These are phyloP conservation scores for Cathartes aura DNA, from an alignment of 2,113 vertebrate species.

Conservation along the genomic window DNA sequence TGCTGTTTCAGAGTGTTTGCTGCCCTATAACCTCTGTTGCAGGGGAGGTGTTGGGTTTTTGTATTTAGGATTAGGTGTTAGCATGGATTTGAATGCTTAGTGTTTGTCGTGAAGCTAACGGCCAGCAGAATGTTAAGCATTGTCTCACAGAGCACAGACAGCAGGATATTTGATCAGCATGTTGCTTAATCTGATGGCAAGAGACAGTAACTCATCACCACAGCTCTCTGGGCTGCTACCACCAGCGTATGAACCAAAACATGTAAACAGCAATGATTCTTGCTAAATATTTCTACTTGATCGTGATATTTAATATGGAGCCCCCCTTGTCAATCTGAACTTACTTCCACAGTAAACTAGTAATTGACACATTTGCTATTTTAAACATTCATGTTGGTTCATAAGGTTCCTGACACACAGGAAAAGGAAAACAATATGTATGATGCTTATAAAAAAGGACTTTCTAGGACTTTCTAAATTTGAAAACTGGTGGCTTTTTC, in stretches of 20 bases:
- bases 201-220: neutral
- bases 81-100: rapidly evolving
- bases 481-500: neutral
- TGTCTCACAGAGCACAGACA: neutral
- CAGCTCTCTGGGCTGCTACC: neutral
- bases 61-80: rapidly evolving
- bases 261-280: rapidly evolving
- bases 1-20: neutral
- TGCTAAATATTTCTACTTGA: neutral
- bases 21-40: rapidly evolving
- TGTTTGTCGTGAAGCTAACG: rapidly evolving
- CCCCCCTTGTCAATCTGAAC: neutral
- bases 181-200: neutral
- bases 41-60: rapidly evolving
- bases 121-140: rapidly evolving
- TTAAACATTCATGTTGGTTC: neutral
- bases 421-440: rapidly evolving
- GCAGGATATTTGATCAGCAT: neutral
- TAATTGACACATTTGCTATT: rapidly evolving
- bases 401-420: neutral
- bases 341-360: neutral
- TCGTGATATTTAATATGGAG: rapidly evolving
- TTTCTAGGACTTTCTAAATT: neutral
- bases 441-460: neutral
- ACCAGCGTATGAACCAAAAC: rapidly evolving